Base-by-base conservation (phyloP, 2,113 vertebrate species). In the Myxocyprinus asiaticus region DNA sequence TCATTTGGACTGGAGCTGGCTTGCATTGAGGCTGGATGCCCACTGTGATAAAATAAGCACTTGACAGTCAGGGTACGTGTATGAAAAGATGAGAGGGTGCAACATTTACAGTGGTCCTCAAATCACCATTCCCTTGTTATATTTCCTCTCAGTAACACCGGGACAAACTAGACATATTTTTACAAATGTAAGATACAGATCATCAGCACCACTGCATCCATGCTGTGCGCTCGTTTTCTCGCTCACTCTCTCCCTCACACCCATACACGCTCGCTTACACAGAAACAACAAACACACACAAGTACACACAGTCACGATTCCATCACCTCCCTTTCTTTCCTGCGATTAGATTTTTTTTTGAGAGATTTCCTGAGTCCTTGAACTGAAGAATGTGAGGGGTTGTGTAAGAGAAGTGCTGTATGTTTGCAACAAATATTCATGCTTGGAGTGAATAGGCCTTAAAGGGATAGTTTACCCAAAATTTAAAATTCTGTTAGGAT, bases 261-360 rank as follows among this genome's bases (percentile, higher is more conserved):
- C 45, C 81, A 74, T 72, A 43, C 82, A 74, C 56, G 56, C 50
- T 33, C 22, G 51, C 82, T 74, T 63, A 61, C 76, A 67, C 79
- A 65, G 5, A 33, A 64, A 76, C 62, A 10, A 76, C 61, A 76
- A 76, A 76, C 73, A 44, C 47, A 22, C 71, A 76, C 48, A 76
- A 76, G 61, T 65, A 76, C 81, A 69, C 80, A 80, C 79, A 82
- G 83, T 84, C 83, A 84, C 83, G 80, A 84, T 84, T 84, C 67
- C 9, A 55, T 79, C 78, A 72, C 81, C 63, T 62, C 47, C 17
- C 68, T 62, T 77, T 80, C 65, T 79, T 15, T 45, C 6, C 33
- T 6, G 8, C 47, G 22, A 33, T 33, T 33, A 33, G 22, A 33
- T 33, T 33, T 33, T 33, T n/a, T 33, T 33, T 33, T n/a, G 10